These are phyloP conservation scores for Phenganax marumi DNA, from an alignment of 92 coral and sea anemone species.

Conservation along the genomic window DNA sequence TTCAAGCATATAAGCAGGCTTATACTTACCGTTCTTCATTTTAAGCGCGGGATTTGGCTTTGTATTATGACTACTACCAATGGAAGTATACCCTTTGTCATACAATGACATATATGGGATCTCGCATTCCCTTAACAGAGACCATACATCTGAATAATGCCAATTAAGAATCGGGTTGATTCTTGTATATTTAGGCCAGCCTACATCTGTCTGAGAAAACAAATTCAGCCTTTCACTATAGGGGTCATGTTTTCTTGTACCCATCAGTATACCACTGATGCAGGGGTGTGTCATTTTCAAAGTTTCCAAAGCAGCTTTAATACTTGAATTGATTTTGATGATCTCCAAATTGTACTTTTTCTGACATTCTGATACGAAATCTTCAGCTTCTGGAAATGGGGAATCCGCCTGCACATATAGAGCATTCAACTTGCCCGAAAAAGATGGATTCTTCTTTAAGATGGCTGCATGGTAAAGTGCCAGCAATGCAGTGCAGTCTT, in stretches of 20 bases:
- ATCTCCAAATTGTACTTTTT: constrained; percentile 71
- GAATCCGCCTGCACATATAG: constrained; percentile 74
- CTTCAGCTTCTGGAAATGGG: constrained; percentile 88
- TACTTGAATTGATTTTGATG: constrained; percentile 66
- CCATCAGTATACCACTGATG: constrained; percentile 81
- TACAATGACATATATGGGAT: constrained; percentile 81
- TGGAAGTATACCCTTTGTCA: constrained; percentile 89
- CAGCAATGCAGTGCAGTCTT: constrained; percentile 89
- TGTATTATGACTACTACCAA: constrained; percentile 84
- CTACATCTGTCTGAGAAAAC: constrained; percentile 91
- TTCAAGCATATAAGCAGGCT: constrained; percentile 92
- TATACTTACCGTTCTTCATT: constrained; percentile 65
- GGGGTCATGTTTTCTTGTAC: constrained; percentile 94
- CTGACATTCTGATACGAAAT: constrained; percentile 69
- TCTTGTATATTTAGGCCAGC: constrained; percentile 93
- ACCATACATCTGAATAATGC: constrained; percentile 93
- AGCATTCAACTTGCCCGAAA: constrained; percentile 64
- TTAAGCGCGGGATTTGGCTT: constrained; percentile 79
- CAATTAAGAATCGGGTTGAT: constrained; percentile 94
- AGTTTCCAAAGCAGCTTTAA: constrained; percentile 66
- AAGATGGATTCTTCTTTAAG: constrained; percentile 33
- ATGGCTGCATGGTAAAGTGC: constrained; percentile 72
- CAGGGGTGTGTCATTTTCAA: constrained; percentile 73
- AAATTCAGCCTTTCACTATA: constrained; percentile 76
- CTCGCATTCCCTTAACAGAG: constrained; percentile 69